These are phyloP conservation scores for Amorpha juglandis DNA, from an alignment of 2,888 invertebrate genomes.

Conservation along the genomic window DNA sequence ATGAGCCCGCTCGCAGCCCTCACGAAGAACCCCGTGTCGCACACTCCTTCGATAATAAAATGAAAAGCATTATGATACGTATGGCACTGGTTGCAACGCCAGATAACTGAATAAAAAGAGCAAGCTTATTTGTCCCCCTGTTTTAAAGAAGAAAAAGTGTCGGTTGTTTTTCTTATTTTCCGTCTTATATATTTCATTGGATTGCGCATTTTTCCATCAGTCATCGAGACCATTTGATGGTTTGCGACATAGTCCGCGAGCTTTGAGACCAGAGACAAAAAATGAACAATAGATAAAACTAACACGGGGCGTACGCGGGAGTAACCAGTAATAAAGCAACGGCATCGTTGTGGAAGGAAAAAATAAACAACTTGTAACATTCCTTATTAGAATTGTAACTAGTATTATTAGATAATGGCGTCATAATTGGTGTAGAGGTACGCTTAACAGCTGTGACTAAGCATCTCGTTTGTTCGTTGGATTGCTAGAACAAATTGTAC, in stretches of 20 bases:
- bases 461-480: constrained; percentile 39
- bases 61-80: constrained; percentile 80
- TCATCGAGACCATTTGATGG: not conserved
- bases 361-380: constrained; percentile 40
- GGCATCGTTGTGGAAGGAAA: constrained; percentile 11
- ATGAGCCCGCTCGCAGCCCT: constrained; percentile 59
- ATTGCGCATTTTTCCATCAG: not conserved
- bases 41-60: constrained; percentile 71
- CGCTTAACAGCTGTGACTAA: constrained; percentile 43
- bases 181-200: no score
- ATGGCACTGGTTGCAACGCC: constrained; percentile 70
- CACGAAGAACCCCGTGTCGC: constrained; percentile 53
- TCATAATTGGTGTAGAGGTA: constrained; percentile 57
- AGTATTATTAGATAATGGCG: constrained; percentile 59
- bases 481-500: constrained; percentile 43
- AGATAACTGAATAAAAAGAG: constrained; percentile 72
- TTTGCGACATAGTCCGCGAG: not conserved
- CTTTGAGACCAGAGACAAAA: constrained; percentile 13
- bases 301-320: constrained; percentile 27
- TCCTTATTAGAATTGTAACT: constrained; percentile 57
- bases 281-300: constrained; percentile 35
- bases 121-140: constrained; percentile 67
- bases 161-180: constrained; percentile 46
- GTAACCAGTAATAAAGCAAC: constrained; percentile 36
- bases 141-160: constrained; percentile 56